A percentile compares a stretch with the other conserved stretches of the same genome.
These are phyloP conservation scores for Tringa solitaria DNA, from an alignment of 2,113 vertebrate genomes.

Conservation along the genomic window DNA sequence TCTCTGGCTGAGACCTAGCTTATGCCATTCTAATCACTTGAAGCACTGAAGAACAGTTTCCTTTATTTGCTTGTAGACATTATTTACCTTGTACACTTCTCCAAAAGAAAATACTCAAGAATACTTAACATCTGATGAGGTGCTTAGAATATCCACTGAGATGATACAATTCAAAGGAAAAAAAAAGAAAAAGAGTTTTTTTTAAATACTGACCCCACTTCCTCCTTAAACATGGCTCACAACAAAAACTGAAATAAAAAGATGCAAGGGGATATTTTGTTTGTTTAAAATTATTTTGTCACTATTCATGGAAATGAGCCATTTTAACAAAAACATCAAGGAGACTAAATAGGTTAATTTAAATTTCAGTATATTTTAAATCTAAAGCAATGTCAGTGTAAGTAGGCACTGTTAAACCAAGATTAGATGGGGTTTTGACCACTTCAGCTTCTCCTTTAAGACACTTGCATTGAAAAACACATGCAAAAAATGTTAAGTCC, in stretches of 20 bases:
- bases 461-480: not conserved
- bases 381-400: not conserved
- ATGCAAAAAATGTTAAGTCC: not conserved
- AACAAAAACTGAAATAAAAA: not conserved
- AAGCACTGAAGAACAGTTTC: not conserved
- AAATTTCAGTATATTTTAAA: not conserved
- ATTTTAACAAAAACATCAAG: not conserved
- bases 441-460: not conserved
- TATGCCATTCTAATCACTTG: not conserved
- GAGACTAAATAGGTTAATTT: not conserved
- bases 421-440: not conserved
- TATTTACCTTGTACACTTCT: not conserved
- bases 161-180: not conserved
- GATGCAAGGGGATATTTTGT: not conserved
- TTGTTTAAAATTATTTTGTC: not conserved
- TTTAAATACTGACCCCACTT: not conserved
- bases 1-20: not conserved
- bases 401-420: not conserved
- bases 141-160: not conserved
- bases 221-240: not conserved
- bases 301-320: not conserved
- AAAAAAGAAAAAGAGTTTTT: not conserved
- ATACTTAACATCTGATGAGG: not conserved
- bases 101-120: not conserved
- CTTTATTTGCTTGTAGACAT: not conserved